Evolutionary conservation across 1,140 invertebrate species (phyloP).

Genomic region (Caenorhabditis remanei): DNA sequence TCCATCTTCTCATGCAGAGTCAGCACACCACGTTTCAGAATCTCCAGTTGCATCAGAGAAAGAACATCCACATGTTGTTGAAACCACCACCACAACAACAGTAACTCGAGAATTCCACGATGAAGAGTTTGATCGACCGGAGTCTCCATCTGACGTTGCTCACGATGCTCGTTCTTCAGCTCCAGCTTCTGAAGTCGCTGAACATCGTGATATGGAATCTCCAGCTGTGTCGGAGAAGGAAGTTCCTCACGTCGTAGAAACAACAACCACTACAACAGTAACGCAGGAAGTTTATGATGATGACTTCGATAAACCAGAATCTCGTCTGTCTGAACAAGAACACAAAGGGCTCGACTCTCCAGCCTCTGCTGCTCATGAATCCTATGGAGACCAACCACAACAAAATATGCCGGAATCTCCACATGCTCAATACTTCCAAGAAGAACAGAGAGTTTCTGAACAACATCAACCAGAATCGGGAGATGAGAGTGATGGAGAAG

Average conservation of each 20-base stretch:
- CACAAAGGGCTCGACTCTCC: background rate
- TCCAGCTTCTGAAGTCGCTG: background rate
- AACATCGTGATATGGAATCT: background rate
- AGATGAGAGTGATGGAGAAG: slow-evolving; percentile 59
- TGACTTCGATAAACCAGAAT: background rate
- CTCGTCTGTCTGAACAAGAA: background rate
- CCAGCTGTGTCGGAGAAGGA: background rate
- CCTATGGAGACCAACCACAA: background rate
- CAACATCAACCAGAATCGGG: background rate
- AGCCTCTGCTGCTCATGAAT: background rate
- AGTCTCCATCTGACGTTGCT: background rate
- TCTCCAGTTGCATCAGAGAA: background rate
- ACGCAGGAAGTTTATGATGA: background rate
- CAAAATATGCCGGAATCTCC: too few species aligned
- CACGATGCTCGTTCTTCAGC: background rate
- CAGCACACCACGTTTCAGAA: background rate
- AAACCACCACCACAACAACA: slow-evolving; percentile 44
- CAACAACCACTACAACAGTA: slow-evolving; percentile 36
- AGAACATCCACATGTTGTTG: slow-evolving; percentile 48
- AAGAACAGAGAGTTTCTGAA: background rate
- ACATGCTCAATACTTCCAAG: too few species aligned
- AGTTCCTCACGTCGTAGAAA: background rate
- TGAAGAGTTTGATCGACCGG: background rate
- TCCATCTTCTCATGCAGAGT: background rate
- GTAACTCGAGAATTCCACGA: slow-evolving; percentile 26